phyloP scores from a whole-genome alignment of 2,888 invertebrate species.

The Trimorus sp. region DNA sequence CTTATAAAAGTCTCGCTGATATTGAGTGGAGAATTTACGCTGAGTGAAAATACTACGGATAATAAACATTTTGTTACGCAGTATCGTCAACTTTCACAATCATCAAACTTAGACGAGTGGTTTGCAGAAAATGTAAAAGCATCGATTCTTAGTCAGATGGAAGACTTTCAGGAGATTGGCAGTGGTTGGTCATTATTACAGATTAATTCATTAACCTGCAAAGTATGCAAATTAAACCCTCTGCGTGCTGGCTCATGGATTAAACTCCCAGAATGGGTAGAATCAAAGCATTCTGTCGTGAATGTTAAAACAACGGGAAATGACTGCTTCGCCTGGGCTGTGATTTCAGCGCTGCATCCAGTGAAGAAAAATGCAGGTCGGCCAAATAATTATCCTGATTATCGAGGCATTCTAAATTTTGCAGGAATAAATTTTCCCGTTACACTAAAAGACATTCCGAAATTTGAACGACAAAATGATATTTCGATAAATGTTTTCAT shows the following conservation, averaged over 20 bases:
- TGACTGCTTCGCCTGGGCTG: slow-evolving; percentile 8
- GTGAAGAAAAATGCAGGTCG: background rate
- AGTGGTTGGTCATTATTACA: too few relatives aligned
- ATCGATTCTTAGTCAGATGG: too few relatives aligned
- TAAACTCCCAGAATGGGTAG: slow-evolving; percentile 17
- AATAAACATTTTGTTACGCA: too few relatives aligned
- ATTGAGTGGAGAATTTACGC: too few relatives aligned
- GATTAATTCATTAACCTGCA: background rate
- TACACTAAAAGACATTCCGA: slow-evolving; percentile 19
- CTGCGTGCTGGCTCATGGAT: slow-evolving; percentile 1
- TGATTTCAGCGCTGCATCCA: slow-evolving; percentile 15
- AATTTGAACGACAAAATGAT: slow-evolving; percentile 47
- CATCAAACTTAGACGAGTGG: too few relatives aligned
- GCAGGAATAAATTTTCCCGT: slow-evolving; percentile 37
- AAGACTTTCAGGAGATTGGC: too few relatives aligned
- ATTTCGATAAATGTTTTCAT: slow-evolving; percentile 42
- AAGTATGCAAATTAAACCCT: slow-evolving; percentile 5
- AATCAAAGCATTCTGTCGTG: background rate
- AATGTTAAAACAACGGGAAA: background rate
- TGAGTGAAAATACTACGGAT: too few relatives aligned
- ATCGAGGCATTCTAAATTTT: slow-evolving; percentile 27
- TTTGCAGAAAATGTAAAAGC: too few relatives aligned
- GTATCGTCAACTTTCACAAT: too few relatives aligned
- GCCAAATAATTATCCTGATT: background rate
- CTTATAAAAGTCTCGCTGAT: too few relatives aligned